Evolutionary conservation across 2,888 invertebrate species (phyloP).

Genomic region (Acanthosepion esculentum): DNA sequence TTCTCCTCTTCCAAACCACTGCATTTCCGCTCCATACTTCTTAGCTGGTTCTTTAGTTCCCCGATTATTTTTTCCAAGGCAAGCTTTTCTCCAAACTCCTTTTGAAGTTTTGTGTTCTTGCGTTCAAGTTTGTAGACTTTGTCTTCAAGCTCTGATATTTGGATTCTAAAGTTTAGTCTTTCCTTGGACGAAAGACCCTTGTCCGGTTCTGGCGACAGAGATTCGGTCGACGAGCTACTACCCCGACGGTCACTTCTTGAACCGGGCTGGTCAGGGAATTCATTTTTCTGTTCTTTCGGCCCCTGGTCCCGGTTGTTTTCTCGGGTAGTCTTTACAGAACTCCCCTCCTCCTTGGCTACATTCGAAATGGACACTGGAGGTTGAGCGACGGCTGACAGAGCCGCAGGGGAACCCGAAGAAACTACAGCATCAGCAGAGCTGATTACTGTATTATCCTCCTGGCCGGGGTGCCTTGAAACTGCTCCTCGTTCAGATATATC

Average conservation of each 20-base stretch:
- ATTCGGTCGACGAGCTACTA: slow-evolving; percentile 34
- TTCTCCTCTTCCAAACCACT: slow-evolving; percentile 51
- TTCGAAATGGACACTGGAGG: slow-evolving; percentile 46
- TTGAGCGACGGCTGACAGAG: slow-evolving; percentile 10
- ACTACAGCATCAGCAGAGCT: slow-evolving; percentile 42
- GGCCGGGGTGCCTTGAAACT: slow-evolving; percentile 40
- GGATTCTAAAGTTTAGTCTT: slow-evolving; percentile 54
- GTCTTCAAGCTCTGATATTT: slow-evolving; percentile 61
- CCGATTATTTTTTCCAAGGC: slow-evolving; percentile 37
- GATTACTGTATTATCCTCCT: slow-evolving; percentile 36
- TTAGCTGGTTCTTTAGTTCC: slow-evolving; percentile 39
- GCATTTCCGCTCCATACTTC: slow-evolving; percentile 45
- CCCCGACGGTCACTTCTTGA: not conserved
- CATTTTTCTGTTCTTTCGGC: slow-evolving; percentile 41
- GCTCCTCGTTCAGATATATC: slow-evolving; percentile 35
- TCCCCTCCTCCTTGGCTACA: slow-evolving; percentile 8
- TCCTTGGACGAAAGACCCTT: slow-evolving; percentile 14
- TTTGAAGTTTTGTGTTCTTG: slow-evolving; percentile 55
- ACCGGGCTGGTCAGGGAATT: slow-evolving; percentile 37
- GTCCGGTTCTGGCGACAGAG: slow-evolving; percentile 12
- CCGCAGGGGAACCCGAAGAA: slow-evolving; percentile 42
- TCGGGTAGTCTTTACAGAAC: slow-evolving; percentile 40
- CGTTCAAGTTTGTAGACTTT: slow-evolving; percentile 59
- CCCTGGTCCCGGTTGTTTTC: slow-evolving; percentile 34
- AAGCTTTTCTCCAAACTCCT: not conserved